Percentiles rank a stretch among this genome's conserved stretches.
These are phyloP conservation scores for Phrynocephalus vlangalii DNA, from an alignment of 2,797 vertebrate species.

Conservation along the genomic window DNA sequence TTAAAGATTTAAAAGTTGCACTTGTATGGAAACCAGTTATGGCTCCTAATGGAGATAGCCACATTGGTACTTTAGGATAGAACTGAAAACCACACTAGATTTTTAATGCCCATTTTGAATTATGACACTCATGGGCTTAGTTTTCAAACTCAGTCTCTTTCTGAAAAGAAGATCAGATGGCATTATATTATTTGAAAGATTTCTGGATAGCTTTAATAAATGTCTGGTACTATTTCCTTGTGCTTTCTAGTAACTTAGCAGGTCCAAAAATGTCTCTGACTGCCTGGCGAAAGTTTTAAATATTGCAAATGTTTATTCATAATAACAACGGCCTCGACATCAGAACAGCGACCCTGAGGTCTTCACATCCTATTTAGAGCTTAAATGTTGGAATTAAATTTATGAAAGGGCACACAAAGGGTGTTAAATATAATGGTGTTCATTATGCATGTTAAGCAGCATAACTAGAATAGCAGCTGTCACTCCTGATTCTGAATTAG, in stretches of 20 bases:
- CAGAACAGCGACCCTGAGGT: constrained; percentile 11
- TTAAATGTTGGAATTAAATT: constrained; percentile 25
- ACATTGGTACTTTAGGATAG: no score
- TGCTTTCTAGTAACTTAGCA: constrained; percentile 8
- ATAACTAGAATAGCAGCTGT: constrained; percentile 25
- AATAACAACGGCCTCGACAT: neutral
- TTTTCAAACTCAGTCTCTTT: constrained; percentile 29
- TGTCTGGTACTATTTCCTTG: constrained; percentile 26
- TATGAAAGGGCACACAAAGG: constrained; percentile 19
- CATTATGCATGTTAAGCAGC: constrained; percentile 37
- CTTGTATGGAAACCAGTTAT: no score
- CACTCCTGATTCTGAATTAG: neutral
- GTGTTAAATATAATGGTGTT: constrained; percentile 32
- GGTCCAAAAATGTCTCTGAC: constrained; percentile 18
- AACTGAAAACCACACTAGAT: neutral
- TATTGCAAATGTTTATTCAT: neutral
- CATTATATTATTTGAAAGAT: constrained; percentile 18
- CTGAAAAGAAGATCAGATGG: neutral
- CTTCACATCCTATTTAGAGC: neutral
- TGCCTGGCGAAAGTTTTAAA: constrained; percentile 20
- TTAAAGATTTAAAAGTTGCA: no score
- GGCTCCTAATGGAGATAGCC: no score
- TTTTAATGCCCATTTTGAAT: neutral
- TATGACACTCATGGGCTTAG: neutral
- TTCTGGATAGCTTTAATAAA: constrained; percentile 20